phyloP scores from a whole-genome alignment of 2,113 vertebrate genomes.

The Callionymus lyra region DNA sequence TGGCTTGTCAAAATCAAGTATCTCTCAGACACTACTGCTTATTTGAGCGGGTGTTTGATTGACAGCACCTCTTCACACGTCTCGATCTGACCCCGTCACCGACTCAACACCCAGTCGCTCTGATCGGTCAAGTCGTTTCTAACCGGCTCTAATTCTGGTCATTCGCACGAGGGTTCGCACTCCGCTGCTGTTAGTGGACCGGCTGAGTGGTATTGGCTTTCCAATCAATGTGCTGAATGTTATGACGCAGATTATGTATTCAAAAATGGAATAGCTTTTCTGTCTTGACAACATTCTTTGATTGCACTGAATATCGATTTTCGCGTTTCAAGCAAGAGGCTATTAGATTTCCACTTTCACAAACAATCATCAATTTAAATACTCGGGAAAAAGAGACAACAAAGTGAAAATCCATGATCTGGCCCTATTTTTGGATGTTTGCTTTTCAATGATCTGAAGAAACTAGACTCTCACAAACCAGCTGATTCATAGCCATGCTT shows the following conservation, averaged over 20 bases:
- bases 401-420: background rate
- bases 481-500: too few species aligned
- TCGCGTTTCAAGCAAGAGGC: constrained; percentile 44
- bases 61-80: constrained; percentile 37
- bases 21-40: constrained; percentile 46
- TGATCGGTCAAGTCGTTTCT: constrained; percentile 55
- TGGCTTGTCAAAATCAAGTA: constrained; percentile 63
- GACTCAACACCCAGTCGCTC: constrained; percentile 19
- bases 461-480: too few species aligned
- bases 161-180: constrained; percentile 33
- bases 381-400: background rate
- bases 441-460: too few species aligned
- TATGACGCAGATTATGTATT: constrained; percentile 42
- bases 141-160: constrained; percentile 51
- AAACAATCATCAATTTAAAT: constrained; percentile 39
- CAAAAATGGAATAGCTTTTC: constrained; percentile 33
- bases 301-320: constrained; percentile 54
- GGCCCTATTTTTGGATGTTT: background rate
- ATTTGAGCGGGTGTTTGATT: constrained; percentile 31
- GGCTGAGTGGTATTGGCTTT: constrained; percentile 54
- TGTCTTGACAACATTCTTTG: constrained; percentile 31
- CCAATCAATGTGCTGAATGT: constrained; percentile 62
- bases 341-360: constrained; percentile 41
- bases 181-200: constrained; percentile 17
- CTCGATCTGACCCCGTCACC: constrained; percentile 44